Percentiles rank a stretch among this genome's conserved stretches.
phyloP scores from a whole-genome alignment of 1,140 invertebrate species.

The Calephelis nemesis region DNA sequence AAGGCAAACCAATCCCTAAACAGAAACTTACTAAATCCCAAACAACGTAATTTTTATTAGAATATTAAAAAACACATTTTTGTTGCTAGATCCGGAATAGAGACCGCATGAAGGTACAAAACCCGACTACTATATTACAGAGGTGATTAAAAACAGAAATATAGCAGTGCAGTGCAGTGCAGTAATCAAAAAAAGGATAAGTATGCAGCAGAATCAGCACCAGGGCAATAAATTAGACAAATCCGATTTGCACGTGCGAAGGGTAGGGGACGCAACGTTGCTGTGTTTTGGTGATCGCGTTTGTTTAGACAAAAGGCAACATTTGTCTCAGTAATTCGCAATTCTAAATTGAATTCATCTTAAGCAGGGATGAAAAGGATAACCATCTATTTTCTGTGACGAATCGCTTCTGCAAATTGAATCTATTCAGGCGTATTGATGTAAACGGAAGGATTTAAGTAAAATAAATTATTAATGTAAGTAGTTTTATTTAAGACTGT shows the following conservation, averaged over 20 bases:
- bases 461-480: not conserved
- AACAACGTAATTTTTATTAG: too few species aligned
- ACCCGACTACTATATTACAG: too few species aligned
- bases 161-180: too few species aligned
- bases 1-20: too few species aligned
- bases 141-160: too few species aligned
- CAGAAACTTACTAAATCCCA: too few species aligned
- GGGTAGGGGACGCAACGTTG: slow-evolving; percentile 47
- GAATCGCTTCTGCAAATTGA: slow-evolving; percentile 7
- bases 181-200: too few species aligned
- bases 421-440: not conserved
- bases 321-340: slow-evolving; percentile 49
- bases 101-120: too few species aligned
- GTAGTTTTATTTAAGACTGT: too few species aligned
- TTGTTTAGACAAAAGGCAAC: slow-evolving; percentile 58
- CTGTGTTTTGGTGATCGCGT: slow-evolving; percentile 40
- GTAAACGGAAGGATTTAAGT: not conserved
- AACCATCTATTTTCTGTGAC: slow-evolving; percentile 14
- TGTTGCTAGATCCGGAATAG: too few species aligned
- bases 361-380: slow-evolving; percentile 18
- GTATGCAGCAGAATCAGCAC: too few species aligned
- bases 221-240: slow-evolving; percentile 69
- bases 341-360: slow-evolving; percentile 44
- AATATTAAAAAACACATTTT: too few species aligned
- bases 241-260: slow-evolving; percentile 71